A percentile compares a stretch with the other conserved stretches of the same genome.
phyloP scores from a whole-genome alignment of 2,797 vertebrate species.

The Pipistrellus nathusii region DNA sequence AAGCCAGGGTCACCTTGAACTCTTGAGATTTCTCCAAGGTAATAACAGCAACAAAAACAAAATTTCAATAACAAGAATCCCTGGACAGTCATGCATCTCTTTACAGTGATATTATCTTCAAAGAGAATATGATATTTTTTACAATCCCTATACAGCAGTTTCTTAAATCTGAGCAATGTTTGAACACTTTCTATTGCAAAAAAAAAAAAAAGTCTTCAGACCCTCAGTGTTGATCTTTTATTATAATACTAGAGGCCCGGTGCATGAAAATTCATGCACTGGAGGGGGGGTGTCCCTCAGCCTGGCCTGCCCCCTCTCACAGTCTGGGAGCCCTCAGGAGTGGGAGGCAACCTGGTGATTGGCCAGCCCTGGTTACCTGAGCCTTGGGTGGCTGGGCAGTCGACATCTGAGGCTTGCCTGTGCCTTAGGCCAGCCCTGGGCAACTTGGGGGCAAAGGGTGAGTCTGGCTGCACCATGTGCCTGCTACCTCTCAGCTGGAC shows the following conservation, averaged over 20 bases:
- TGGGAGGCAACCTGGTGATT: no score
- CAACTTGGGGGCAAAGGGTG: no score
- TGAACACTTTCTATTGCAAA: neutral
- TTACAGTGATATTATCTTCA: neutral
- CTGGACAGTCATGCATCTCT: neutral
- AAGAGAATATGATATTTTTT: neutral
- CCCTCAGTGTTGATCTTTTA: neutral
- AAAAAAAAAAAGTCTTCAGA: conserved; percentile 49
- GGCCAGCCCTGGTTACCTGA: no score
- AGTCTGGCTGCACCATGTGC: no score
- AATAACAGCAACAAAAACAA: conserved; percentile 63
- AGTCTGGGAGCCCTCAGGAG: no score
- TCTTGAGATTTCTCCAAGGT: conserved; percentile 49
- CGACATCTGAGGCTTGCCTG: no score
- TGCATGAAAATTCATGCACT: no score
- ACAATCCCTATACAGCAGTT: neutral
- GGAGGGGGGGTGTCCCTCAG: no score
- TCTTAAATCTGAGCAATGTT: conserved; percentile 30
- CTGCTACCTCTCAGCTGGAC: no score
- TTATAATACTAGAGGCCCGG: neutral
- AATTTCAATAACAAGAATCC: conserved; percentile 51
- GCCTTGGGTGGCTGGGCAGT: no score
- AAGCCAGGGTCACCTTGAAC: conserved; percentile 60
- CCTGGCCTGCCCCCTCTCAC: no score
- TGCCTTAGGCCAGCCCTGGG: no score